Evolutionary conservation across 2,113 vertebrate genomes (phyloP), one percentile per base, ranked within the genome.

Genomic region (Passer montanus): DNA sequence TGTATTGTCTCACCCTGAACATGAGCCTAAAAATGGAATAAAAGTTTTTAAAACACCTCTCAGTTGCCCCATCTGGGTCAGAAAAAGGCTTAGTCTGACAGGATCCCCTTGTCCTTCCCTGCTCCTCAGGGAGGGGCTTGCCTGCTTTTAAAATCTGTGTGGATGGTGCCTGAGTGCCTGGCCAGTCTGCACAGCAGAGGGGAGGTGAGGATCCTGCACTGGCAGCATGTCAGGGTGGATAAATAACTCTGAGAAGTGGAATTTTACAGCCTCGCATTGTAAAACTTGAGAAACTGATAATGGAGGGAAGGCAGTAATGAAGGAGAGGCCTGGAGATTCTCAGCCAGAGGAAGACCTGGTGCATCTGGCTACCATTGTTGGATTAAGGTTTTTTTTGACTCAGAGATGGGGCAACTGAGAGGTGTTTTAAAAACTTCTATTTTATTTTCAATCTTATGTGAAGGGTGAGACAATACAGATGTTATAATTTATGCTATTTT

Each of bases 71-170:
- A 7, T 24, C 10, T 59, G n/a, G 10, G 22, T 59, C 56, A 59
- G n/a, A 11, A 16, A 35, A 35, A 35, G 56, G 15, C 33, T 58
- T 24, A 16, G 14, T 59, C 14, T 33, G n/a, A 35, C n/a, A 11
- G 56, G 33, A 15, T 58, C 9, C 58, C n/a, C n/a, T 26, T 17
- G n/a, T 59, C n/a, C 58, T 37, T 59, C 28, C 46, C 15, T 9
- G 28, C 62, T 76, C 33, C 59, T 8, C 1, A 0, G 41, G 43
- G 39, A 0, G 1, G 13, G 43, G 7, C 37, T 82, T 63, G 4
- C 14, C 74, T 41, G 52, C 63, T 72, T 70, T 53, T 58, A 15
- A 50, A 63, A 39, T 15, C 6, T 1, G 6, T 76, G 58, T 35
- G 53, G 4, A 12, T 2, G 33, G 50, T 85, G 44, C 30, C 69